phyloP scores from a whole-genome alignment of 2,113 vertebrate species.

The Elgaria multicarinata region DNA sequence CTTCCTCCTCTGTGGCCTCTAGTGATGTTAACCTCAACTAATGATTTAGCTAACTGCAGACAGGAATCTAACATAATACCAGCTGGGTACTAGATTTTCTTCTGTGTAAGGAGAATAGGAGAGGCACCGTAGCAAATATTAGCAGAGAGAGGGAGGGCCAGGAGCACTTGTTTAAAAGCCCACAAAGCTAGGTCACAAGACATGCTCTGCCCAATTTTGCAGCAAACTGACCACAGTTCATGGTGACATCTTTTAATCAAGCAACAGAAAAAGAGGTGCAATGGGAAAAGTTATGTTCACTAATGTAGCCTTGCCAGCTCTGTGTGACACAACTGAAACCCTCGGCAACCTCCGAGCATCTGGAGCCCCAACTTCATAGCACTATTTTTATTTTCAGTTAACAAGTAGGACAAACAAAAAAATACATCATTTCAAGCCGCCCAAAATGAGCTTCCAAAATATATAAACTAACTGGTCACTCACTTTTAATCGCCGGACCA shows the following conservation, averaged over 20 bases:
- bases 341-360: not conserved
- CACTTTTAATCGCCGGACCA: slow-evolving; percentile 98
- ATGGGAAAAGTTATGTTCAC: accelerated
- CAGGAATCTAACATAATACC: not conserved
- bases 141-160: not conserved
- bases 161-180: not conserved
- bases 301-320: not conserved
- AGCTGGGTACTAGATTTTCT: not conserved
- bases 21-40: not conserved
- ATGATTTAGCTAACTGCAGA: not conserved
- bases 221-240: not conserved
- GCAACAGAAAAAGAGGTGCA: accelerated
- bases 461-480: slow-evolving; percentile 51
- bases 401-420: not conserved
- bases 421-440: not conserved
- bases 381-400: not conserved
- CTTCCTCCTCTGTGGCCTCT: not conserved
- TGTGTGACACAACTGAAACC: not conserved
- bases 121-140: not conserved
- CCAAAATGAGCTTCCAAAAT: not conserved
- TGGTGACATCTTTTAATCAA: not conserved
- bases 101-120: not conserved
- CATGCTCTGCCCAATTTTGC: not conserved
- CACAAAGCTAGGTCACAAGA: not conserved
- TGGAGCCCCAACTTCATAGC: not conserved